phyloP scores from a whole-genome alignment of 2,797 vertebrate species.

The Phalanger gymnotis region DNA sequence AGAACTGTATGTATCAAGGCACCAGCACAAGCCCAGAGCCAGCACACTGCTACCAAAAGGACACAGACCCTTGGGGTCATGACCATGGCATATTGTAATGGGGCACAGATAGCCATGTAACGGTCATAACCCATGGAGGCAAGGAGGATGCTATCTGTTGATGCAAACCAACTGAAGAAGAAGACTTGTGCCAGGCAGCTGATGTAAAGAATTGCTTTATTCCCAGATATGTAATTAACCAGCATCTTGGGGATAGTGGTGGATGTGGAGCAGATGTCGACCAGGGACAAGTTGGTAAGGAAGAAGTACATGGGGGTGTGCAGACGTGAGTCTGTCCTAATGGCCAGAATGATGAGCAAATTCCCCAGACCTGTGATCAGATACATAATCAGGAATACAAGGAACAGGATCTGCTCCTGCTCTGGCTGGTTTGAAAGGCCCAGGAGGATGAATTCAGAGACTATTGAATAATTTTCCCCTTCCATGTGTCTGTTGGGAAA shows the following conservation, averaged over 20 bases:
- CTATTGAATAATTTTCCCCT: constrained; percentile 38
- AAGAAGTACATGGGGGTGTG: constrained; percentile 66
- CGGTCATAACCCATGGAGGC: constrained; percentile 78
- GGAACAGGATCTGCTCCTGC: constrained; percentile 34
- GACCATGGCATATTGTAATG: constrained; percentile 60
- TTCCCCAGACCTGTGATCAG: constrained; percentile 47
- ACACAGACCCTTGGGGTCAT: constrained; percentile 66
- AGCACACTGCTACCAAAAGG: constrained; percentile 56
- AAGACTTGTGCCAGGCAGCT: constrained; percentile 73
- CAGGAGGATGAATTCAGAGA: constrained; percentile 63
- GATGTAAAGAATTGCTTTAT: constrained; percentile 48
- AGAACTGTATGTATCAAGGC: constrained; percentile 71
- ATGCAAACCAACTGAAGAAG: constrained; percentile 59
- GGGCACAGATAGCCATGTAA: constrained; percentile 73
- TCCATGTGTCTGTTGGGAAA: constrained; percentile 6
- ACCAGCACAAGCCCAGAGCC: constrained; percentile 60
- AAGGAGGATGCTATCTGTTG: constrained; percentile 75
- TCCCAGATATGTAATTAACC: constrained; percentile 13
- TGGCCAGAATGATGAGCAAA: constrained; percentile 27
- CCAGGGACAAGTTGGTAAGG: constrained; percentile 62
- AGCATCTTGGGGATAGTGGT: constrained; percentile 75
- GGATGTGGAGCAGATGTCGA: constrained; percentile 65
- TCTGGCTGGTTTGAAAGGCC: constrained; percentile 46
- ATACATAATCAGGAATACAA: constrained; percentile 53
- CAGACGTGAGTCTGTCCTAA: constrained; percentile 36